Evolutionary conservation across 1,140 invertebrate genomes (phyloP).

Genomic region (Trichonephila clavata): DNA sequence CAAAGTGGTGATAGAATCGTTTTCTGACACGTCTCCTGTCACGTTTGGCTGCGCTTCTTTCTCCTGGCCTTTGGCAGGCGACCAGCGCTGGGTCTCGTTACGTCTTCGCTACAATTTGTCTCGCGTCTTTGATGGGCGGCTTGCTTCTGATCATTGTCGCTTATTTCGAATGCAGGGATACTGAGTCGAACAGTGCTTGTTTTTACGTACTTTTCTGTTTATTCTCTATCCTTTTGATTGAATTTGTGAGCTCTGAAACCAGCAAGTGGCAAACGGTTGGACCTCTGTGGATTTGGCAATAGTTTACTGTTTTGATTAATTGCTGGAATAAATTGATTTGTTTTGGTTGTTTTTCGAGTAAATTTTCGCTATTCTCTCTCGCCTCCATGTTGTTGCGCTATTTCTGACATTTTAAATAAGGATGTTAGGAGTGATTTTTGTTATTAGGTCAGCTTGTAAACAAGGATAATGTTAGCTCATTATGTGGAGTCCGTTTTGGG

Average conservation of each 20-base stretch:
- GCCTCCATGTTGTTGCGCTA: too few relatives aligned
- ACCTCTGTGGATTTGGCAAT: neutral
- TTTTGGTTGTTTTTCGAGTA: neutral
- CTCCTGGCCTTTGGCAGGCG: constrained; percentile 18
- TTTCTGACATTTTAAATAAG: too few relatives aligned
- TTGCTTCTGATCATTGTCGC: neutral
- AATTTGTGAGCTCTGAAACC: neutral
- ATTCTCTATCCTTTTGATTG: neutral
- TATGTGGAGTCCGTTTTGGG: too few relatives aligned
- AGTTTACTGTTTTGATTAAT: neutral
- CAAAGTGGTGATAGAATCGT: constrained; percentile 25
- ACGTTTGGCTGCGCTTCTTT: constrained; percentile 27
- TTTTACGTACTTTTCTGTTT: neutral
- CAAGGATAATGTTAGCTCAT: too few relatives aligned
- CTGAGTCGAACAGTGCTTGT: neutral
- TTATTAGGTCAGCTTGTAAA: too few relatives aligned
- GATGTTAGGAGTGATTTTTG: too few relatives aligned
- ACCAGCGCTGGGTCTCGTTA: constrained; percentile 49
- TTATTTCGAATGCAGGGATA: neutral
- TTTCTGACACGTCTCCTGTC: constrained; percentile 34
- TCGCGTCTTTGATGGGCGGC: neutral
- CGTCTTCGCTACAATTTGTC: constrained; percentile 56
- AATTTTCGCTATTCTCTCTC: too few relatives aligned
- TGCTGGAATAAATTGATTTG: constrained; percentile 1
- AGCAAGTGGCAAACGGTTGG: neutral